Base-by-base conservation (phyloP, 2,113 vertebrate genomes). In the Elanus axillaris region DNA sequence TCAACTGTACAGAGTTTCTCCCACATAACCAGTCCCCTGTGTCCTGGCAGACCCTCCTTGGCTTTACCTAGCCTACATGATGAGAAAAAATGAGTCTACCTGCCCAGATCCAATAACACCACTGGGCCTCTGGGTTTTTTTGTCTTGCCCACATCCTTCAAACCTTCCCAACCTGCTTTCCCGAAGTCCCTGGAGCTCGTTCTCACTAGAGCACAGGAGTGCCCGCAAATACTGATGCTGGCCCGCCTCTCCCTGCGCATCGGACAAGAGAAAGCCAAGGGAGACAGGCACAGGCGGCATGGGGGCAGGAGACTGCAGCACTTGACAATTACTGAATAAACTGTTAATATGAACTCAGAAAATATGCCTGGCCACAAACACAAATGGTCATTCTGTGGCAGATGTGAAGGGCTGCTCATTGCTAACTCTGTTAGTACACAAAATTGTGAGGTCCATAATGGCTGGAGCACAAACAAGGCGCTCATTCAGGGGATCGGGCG, bases 381-480 rank as follows among this genome's bases (percentile, higher is more conserved):
- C 60, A 95, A 91, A 63, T 6, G 68, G 38, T 17, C 58, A n/a
- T 43, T 82, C 88, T 86, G 73, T 22, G 63, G 38, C 64, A 47
- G 66, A 95, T 50, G 60, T 11, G 45, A 82, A 90, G 80, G 43
- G 42, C 47, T 68, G 55, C 71, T 80, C 72, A 56, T 59, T 52
- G 43, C 82, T 93, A 25, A 79, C 55, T 55, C 43, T 62, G 75
- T 68, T 58, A 62, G 76, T 42, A 71, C 69, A 71, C 68, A 77
- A 36, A 60, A 58, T 1, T 2, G 18, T 25, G 66, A 93, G 29
- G 50, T 48, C 69, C 79, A 80, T 63, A 82, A 66, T 5, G n/a
- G 78, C 64, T 92, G 91, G 90, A 78, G 68, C 75, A 87, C 3
- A 53, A 96, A 96, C 77, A 86, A 90, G 63, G 66, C 32, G 1